These are phyloP conservation scores for Cepaea hortensis DNA, from an alignment of 2,888 invertebrate species.

Conservation along the genomic window DNA sequence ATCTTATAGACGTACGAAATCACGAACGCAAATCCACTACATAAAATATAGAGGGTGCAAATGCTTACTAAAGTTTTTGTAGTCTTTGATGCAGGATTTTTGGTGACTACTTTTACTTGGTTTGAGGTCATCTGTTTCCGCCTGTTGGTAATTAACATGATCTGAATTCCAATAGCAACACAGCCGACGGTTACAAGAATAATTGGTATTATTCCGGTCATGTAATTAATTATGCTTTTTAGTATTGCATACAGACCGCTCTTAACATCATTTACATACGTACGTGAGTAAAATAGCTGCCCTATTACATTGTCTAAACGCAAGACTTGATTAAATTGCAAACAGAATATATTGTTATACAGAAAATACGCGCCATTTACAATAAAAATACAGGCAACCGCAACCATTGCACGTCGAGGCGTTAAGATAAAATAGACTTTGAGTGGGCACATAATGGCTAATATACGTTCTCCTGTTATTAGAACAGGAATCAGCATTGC, in stretches of 20 bases:
- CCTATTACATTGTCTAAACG: too few species aligned
- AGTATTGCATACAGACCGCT: neutral
- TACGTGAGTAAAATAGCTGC: neutral
- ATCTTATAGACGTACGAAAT: neutral
- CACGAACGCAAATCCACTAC: neutral
- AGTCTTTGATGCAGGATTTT: neutral
- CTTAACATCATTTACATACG: neutral
- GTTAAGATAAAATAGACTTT: neutral
- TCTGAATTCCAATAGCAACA: neutral
- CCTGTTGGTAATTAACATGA: neutral
- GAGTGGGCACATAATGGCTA: neutral
- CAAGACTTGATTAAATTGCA: too few species aligned
- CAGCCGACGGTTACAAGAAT: neutral
- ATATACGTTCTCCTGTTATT: constrained; percentile 8
- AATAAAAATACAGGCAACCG: neutral
- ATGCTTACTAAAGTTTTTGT: neutral
- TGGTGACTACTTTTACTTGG: neutral
- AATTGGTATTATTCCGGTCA: neutral
- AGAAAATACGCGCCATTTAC: too few species aligned
- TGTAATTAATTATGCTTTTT: neutral
- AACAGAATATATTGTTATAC: neutral
- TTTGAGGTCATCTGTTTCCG: neutral
- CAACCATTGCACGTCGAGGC: neutral
- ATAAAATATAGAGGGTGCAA: neutral
- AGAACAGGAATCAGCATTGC: neutral